Conservation (phyloP, 2,797 vertebrate genomes). For the Lagorchestes hirsutus region DNA sequence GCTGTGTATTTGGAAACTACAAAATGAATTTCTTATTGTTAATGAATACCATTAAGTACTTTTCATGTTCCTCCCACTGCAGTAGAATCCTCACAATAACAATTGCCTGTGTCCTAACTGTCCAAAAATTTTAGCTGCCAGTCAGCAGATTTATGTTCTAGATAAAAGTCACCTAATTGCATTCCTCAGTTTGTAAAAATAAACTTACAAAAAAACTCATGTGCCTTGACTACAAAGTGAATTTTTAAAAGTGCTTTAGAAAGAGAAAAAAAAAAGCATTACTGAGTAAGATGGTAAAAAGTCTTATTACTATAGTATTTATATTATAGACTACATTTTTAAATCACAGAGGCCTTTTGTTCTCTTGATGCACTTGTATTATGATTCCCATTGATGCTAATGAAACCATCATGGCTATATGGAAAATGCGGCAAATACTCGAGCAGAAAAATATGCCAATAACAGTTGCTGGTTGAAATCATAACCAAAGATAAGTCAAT, state of each 20-base stretch:
- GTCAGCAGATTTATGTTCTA: conserved; percentile 72
- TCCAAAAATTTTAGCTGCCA: conserved; percentile 55
- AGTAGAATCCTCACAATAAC: conserved; percentile 16
- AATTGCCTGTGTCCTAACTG: conserved; percentile 34
- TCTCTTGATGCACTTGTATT: conserved; percentile 32
- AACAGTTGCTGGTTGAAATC: fast-evolving
- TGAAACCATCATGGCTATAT: neutral
- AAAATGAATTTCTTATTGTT: neutral
- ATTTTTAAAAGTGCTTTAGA: conserved; percentile 74
- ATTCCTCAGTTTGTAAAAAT: conserved; percentile 76
- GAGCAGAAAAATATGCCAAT: neutral
- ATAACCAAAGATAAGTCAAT: fast-evolving
- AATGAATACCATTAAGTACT: neutral
- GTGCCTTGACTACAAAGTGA: conserved; percentile 74
- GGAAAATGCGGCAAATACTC: conserved; percentile 7
- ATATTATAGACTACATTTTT: conserved; percentile 67
- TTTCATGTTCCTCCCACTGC: neutral
- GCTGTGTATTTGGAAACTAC: neutral
- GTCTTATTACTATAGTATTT: conserved; percentile 69
- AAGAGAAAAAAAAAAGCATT: conserved; percentile 42
- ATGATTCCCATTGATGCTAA: conserved; percentile 37
- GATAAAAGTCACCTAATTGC: conserved; percentile 76
- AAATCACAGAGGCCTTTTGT: conserved; percentile 71
- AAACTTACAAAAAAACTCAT: conserved; percentile 67
- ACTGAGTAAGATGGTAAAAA: conserved; percentile 62